Percentiles rank a stretch among this genome's conserved stretches.
These are phyloP conservation scores for Tauraco hartlaubi DNA, from an alignment of 2,797 vertebrate species.

Conservation along the genomic window DNA sequence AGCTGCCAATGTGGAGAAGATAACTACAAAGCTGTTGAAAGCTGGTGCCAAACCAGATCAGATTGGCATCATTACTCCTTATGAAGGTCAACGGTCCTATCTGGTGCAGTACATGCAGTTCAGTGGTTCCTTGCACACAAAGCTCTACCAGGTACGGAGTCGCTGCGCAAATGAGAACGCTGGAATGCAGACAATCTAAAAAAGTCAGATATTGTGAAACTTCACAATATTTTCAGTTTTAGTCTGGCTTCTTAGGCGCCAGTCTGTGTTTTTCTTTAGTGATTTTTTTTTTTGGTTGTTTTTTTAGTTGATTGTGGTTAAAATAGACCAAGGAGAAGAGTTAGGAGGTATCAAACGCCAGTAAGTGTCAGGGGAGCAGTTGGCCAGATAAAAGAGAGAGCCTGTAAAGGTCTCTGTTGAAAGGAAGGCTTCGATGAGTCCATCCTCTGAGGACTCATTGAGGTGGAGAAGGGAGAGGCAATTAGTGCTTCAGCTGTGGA, in stretches of 20 bases:
- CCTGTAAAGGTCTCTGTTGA: not conserved
- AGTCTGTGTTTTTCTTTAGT: not conserved
- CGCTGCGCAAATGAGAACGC: too few relatives aligned
- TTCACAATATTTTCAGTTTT: rapidly evolving
- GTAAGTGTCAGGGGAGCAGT: not conserved
- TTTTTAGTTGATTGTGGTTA: not conserved
- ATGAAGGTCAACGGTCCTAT: conserved; percentile 97
- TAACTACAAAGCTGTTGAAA: conserved; percentile 96
- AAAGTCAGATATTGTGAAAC: not conserved
- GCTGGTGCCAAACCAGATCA: conserved; percentile 98
- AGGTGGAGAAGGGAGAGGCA: not conserved
- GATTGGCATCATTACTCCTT: conserved; percentile 98
- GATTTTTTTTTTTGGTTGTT: not conserved
- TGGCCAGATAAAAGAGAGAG: not conserved
- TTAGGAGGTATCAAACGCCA: not conserved
- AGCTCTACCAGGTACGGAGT: conserved; percentile 93
- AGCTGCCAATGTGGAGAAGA: conserved; percentile 98
- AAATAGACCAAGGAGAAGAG: not conserved
- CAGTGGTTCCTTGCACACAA: conserved; percentile 97
- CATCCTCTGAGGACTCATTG: not conserved
- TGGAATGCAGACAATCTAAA: not conserved
- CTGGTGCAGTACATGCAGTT: conserved; percentile 99
- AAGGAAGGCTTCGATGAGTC: not conserved
- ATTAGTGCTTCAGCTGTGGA: not conserved
- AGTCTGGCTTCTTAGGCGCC: not conserved